Base-by-base conservation (phyloP, 2,888 invertebrate species). In the Andrena fulva region DNA sequence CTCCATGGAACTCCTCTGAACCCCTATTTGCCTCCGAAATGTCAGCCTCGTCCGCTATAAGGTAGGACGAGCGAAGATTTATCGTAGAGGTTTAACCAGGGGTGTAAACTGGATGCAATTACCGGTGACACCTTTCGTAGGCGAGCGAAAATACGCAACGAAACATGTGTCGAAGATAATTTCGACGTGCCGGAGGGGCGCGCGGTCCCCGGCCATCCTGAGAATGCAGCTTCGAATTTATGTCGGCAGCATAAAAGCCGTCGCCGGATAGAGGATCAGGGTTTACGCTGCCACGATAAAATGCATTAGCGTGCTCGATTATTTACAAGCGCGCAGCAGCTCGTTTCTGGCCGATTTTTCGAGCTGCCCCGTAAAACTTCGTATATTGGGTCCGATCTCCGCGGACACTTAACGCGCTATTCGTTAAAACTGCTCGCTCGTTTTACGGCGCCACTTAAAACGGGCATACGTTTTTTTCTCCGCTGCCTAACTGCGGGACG, bases 141-240 rank as follows among this genome's bases (percentile, higher is more conserved):
- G 63, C 74, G 77, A 78, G 76, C 85, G 71, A 82, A 89, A 89
- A 89, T 89, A 85, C 84, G 87, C 85, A 87, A 86, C 85, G 85
- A 86, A 91, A 90, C 92, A 91, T 85, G 87, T 89, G 90, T 90
- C 82, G 80, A 77, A 89, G 88, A 90, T 90, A 91, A 91, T 90
- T 90, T 82, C 72, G 83, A 86, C 89, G 89, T 85, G 87, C 86
- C 78, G 74, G 72, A 77, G 63, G 52, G 70, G 76, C 71, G 35
- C 59, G 73, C 50, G 67, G 68, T 20, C 59, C n/a, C n/a, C 62
- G 48, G 66, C 35, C 72, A 67, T 81, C 74, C 78, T 48, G 77
- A 82, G 84, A 85, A 87, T 82, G 87, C 80, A 82, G 64, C 69
- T 77, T 79, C 80, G 85, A 90, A 91, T 91, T 91, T 91, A 90